Percentiles rank a stretch among this genome's conserved stretches.
phyloP scores from a whole-genome alignment of 2,797 vertebrate genomes.

The Pipistrellus pipistrellus region DNA sequence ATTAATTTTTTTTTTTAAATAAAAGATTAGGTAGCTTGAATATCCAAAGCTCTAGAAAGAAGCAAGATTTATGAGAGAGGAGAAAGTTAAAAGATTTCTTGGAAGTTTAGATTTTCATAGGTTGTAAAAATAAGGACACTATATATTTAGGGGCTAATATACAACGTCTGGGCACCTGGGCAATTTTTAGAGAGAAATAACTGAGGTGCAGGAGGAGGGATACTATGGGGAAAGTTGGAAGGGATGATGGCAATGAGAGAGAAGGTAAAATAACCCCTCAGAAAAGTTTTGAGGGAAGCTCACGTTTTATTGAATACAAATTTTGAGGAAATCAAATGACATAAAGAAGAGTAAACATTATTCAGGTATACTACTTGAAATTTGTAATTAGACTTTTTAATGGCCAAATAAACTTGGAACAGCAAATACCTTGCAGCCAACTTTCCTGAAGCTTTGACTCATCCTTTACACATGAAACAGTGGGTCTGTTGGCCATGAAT shows the following conservation, averaged over 20 bases:
- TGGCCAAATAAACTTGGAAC: neutral
- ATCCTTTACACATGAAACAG: neutral
- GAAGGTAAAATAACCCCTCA: neutral
- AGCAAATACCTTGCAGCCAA: neutral
- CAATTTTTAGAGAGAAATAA: neutral
- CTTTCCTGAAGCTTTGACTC: neutral
- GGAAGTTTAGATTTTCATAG: neutral
- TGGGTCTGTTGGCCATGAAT: neutral
- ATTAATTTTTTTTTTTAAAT: too few species aligned
- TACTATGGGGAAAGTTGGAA: neutral
- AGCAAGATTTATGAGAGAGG: neutral
- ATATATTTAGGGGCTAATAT: neutral
- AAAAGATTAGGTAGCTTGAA: neutral
- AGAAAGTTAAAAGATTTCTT: constrained; percentile 29
- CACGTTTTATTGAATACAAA: constrained; percentile 6
- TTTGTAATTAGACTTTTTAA: neutral
- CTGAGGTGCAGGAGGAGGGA: neutral
- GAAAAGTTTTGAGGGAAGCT: neutral
- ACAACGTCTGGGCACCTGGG: neutral
- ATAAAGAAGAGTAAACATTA: constrained; percentile 14
- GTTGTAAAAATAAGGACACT: neutral
- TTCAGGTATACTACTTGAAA: constrained; percentile 10
- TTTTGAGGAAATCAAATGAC: constrained; percentile 26
- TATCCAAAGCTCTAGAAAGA: constrained; percentile 9
- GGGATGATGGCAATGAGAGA: neutral